These are phyloP conservation scores for Discoglossus pictus DNA, from an alignment of 2,797 vertebrate genomes.

Conservation along the genomic window DNA sequence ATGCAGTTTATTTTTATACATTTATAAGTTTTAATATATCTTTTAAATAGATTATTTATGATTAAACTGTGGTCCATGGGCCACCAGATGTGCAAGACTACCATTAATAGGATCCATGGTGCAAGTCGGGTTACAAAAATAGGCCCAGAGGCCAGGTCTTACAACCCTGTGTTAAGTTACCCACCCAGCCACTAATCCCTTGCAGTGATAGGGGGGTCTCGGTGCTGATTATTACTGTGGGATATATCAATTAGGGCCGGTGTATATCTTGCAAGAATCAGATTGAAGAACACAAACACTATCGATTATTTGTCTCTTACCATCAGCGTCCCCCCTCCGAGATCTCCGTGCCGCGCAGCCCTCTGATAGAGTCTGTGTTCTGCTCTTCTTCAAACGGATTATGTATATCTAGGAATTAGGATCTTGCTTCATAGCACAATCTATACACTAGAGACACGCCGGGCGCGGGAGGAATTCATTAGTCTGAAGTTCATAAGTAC, in stretches of 20 bases:
- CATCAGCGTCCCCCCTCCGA: conserved; percentile 24
- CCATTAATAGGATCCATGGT: too few relatives aligned
- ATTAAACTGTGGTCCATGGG: too few relatives aligned
- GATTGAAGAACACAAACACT: conserved; percentile 40
- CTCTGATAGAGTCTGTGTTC: background rate
- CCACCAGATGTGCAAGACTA: too few relatives aligned
- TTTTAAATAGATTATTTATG: too few relatives aligned
- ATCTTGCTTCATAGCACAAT: conserved; percentile 34
- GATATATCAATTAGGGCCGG: conserved; percentile 46
- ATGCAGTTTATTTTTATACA: too few relatives aligned
- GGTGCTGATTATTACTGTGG: conserved; percentile 39
- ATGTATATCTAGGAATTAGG: conserved; percentile 51
- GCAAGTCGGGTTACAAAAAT: too few relatives aligned
- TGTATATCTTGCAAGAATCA: conserved; percentile 20
- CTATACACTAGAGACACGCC: conserved; percentile 30
- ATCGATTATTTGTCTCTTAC: conserved; percentile 53
- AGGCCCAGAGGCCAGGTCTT: too few relatives aligned
- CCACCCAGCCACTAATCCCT: too few relatives aligned
- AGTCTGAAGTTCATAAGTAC: conserved; percentile 6
- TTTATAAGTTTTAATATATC: too few relatives aligned
- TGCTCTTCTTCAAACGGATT: conserved; percentile 21
- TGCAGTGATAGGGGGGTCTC: conserved; percentile 42
- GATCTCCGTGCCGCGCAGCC: conserved; percentile 7
- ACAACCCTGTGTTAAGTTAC: too few relatives aligned
- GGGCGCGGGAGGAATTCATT: conserved; percentile 43